A percentile compares a stretch with the other conserved stretches of the same genome.
phyloP scores from a whole-genome alignment of 1,140 invertebrate genomes.

The Geopemphigus sp. region DNA sequence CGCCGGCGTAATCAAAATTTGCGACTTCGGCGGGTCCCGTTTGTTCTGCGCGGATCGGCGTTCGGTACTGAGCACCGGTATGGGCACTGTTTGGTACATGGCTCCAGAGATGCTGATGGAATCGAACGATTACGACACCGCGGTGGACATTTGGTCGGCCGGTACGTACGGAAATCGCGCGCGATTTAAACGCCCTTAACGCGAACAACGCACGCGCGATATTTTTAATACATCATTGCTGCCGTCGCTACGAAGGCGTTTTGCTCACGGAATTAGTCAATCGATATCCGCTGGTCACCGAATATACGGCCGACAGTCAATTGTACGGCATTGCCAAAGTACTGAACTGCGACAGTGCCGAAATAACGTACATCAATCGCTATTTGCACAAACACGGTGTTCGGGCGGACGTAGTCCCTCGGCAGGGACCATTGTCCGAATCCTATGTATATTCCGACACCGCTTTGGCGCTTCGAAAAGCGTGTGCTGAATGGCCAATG shows the following conservation, averaged over 20 bases:
- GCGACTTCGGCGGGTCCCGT: constrained; percentile 15
- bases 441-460: neutral
- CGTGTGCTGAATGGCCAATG: neutral
- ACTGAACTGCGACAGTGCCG: neutral
- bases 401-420: neutral
- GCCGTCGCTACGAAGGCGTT: neutral
- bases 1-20: neutral
- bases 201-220: no score
- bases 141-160: constrained; percentile 5
- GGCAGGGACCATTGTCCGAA: neutral
- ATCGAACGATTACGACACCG: neutral
- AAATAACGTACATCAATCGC: neutral
- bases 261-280: constrained; percentile 9
- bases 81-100: constrained; percentile 15
- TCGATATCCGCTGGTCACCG: neutral
- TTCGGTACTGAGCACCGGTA: neutral
- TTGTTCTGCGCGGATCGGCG: neutral
- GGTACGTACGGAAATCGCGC: neutral
- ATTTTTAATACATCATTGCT: neutral
- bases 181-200: no score
- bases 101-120: neutral
- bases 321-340: constrained; percentile 2
- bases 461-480: neutral
- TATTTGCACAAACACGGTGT: neutral
- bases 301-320: neutral